Evolutionary conservation across 2,888 invertebrate species (phyloP).

Genomic region (Xanthorhoe designata): DNA sequence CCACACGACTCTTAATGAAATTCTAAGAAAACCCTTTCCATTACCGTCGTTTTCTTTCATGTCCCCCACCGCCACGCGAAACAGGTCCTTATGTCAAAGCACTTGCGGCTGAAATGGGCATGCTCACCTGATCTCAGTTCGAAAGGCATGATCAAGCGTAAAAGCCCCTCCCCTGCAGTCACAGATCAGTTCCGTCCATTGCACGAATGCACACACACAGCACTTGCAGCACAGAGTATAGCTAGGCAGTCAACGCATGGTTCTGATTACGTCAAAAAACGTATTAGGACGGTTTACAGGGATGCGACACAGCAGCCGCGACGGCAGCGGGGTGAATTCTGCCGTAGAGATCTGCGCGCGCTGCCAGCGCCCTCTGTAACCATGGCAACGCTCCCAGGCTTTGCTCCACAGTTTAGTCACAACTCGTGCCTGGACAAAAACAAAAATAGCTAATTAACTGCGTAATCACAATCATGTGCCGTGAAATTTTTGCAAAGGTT

Average conservation of each 20-base stretch:
- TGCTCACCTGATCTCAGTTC: slow-evolving; percentile 81
- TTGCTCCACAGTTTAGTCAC: slow-evolving; percentile 50
- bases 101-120: slow-evolving; percentile 52
- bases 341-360: slow-evolving; percentile 79
- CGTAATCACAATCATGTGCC: slow-evolving; percentile 79
- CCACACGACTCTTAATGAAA: slow-evolving; percentile 38
- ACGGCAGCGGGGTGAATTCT: slow-evolving; percentile 74
- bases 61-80: slow-evolving; percentile 30
- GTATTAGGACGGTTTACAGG: slow-evolving; percentile 53
- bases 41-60: slow-evolving; percentile 37
- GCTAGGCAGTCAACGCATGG: slow-evolving; percentile 52
- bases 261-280: slow-evolving; percentile 65
- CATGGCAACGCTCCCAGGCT: slow-evolving; percentile 78
- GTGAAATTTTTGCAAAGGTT: slow-evolving; percentile 67
- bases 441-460: slow-evolving; percentile 84
- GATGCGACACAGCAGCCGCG: slow-evolving; percentile 70
- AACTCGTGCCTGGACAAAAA: slow-evolving; percentile 68
- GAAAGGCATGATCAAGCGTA: slow-evolving; percentile 80
- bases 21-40: slow-evolving; percentile 43
- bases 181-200: slow-evolving; percentile 72
- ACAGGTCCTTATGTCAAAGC: slow-evolving; percentile 38
- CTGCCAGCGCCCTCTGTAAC: slow-evolving; percentile 77
- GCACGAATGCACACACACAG: slow-evolving; percentile 69
- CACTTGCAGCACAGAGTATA: slow-evolving; percentile 19
- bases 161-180: slow-evolving; percentile 74